A percentile compares a stretch with the other conserved stretches of the same genome.
These are phyloP conservation scores for Aldabrachelys gigantea DNA, from an alignment of 2,113 vertebrate genomes.

Conservation along the genomic window DNA sequence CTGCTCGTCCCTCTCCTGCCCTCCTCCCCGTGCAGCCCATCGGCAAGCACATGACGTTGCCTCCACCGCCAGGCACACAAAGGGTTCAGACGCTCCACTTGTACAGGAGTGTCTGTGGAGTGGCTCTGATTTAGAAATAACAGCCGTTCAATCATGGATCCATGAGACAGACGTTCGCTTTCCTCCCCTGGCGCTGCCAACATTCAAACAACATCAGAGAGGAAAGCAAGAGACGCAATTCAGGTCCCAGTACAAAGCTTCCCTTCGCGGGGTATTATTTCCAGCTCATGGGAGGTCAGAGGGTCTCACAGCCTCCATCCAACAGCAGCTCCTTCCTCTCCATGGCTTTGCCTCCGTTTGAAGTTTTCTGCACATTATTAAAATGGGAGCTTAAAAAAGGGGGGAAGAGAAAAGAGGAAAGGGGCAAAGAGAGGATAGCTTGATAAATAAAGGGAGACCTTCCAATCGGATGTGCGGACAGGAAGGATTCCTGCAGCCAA, in stretches of 20 bases:
- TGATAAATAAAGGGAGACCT: not conserved
- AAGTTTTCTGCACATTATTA: not conserved
- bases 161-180: accelerated
- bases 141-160: not conserved
- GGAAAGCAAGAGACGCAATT: not conserved
- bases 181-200: not conserved
- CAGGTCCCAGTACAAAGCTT: not conserved
- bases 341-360: not conserved
- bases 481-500: not conserved
- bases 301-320: not conserved
- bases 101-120: not conserved
- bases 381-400: not conserved
- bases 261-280: not conserved
- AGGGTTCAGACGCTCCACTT: not conserved
- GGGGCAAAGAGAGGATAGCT: not conserved
- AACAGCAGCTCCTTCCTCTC: not conserved
- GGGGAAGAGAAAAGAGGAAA: too few relatives aligned
- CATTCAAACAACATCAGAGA: not conserved
- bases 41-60: not conserved
- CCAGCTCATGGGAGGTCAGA: not conserved
- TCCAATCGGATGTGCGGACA: not conserved
- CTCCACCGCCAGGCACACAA: not conserved
- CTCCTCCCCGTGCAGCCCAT: not conserved
- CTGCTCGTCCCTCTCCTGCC: not conserved
- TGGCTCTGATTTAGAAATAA: not conserved